phyloP scores from a whole-genome alignment of 1,140 invertebrate genomes.

The Neodiprion pinetum region DNA sequence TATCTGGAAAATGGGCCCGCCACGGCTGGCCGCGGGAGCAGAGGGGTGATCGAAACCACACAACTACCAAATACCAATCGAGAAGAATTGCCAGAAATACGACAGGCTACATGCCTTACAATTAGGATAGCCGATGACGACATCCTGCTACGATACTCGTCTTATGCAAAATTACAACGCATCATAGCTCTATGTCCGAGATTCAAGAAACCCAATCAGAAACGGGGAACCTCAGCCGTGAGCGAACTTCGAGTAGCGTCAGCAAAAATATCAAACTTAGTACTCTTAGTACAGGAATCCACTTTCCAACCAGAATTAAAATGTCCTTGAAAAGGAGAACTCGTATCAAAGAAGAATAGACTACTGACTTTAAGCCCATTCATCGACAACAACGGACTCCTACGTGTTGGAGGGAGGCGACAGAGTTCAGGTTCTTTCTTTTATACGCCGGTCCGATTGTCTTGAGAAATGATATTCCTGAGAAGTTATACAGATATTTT shows the following conservation, averaged over 20 bases:
- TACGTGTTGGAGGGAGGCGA: slow-evolving; percentile 55
- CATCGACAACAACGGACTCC: slow-evolving; percentile 46
- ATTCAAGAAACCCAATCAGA: background rate
- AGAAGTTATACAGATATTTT: no score
- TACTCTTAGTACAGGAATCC: slow-evolving; percentile 12
- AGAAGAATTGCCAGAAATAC: slow-evolving; percentile 1
- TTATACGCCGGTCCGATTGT: no score
- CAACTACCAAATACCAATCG: background rate
- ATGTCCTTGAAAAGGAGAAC: background rate
- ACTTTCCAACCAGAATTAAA: background rate
- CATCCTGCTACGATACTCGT: background rate
- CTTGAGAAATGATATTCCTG: no score
- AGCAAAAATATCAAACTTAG: slow-evolving; percentile 4
- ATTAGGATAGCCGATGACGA: background rate
- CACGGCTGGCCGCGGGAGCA: slow-evolving; percentile 34
- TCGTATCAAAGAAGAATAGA: slow-evolving; percentile 15
- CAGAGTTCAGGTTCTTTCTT: slow-evolving; percentile 29
- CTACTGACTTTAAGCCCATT: slow-evolving; percentile 45
- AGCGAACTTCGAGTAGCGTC: slow-evolving; percentile 4
- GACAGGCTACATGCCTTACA: background rate
- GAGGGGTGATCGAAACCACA: slow-evolving; percentile 3
- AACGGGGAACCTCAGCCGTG: background rate
- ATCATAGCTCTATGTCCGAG: slow-evolving; percentile 9
- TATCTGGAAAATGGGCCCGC: slow-evolving; percentile 32
- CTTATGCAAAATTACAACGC: background rate